Evolutionary conservation across 2,797 vertebrate genomes (phyloP).

Genomic region (Balearica regulorum): DNA sequence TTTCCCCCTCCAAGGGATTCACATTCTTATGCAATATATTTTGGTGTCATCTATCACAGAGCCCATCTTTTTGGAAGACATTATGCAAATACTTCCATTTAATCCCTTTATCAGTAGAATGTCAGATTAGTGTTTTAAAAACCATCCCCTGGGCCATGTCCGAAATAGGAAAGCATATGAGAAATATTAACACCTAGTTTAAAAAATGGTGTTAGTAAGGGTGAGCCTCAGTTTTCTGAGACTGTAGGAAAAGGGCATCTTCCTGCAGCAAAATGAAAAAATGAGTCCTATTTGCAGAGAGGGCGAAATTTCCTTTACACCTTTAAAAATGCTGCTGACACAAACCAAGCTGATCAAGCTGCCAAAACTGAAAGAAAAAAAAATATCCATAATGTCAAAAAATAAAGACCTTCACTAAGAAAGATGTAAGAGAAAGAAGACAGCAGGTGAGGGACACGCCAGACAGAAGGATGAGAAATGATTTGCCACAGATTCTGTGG

Average conservation of each 20-base stretch:
- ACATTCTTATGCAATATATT: constrained; percentile 17
- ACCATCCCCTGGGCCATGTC: background rate
- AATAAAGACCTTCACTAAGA: background rate
- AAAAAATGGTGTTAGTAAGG: background rate
- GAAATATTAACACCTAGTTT: background rate
- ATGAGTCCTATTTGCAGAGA: background rate
- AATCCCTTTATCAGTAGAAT: constrained; percentile 42
- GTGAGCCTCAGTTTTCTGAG: background rate
- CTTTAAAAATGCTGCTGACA: background rate
- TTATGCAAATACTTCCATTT: constrained; percentile 42
- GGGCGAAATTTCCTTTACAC: background rate
- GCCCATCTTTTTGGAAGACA: background rate
- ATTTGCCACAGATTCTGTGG: background rate
- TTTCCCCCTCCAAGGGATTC: background rate
- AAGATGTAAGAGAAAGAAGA: background rate
- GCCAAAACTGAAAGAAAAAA: background rate
- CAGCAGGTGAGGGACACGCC: background rate
- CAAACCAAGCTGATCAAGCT: background rate
- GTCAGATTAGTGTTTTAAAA: constrained; percentile 43
- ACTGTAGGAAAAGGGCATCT: background rate
- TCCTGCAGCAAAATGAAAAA: background rate
- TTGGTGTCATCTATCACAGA: constrained; percentile 33
- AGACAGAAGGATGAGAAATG: background rate
- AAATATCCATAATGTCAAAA: background rate
- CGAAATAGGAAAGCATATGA: background rate